phyloP scores from a whole-genome alignment of 2,888 invertebrate genomes.

The Polyommatus icarus region DNA sequence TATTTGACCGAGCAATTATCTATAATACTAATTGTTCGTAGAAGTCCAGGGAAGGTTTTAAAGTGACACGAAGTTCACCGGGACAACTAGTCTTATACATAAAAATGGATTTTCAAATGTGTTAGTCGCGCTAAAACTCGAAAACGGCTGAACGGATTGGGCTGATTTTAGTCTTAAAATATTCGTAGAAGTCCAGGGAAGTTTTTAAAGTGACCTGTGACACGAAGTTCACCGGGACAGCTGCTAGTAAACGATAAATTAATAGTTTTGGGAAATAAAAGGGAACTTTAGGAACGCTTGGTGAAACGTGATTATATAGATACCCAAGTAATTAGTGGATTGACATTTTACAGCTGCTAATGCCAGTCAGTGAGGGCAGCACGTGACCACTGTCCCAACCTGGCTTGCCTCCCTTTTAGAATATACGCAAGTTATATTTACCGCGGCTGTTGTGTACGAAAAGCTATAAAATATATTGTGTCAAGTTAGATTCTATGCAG shows the following conservation, averaged over 20 bases:
- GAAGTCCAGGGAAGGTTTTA: too few species aligned
- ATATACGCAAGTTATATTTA: slow-evolving; percentile 58
- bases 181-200: too few species aligned
- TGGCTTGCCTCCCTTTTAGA: slow-evolving; percentile 46
- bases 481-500: neutral
- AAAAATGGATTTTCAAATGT: too few species aligned
- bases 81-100: too few species aligned
- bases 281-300: neutral
- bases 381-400: slow-evolving; percentile 54
- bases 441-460: slow-evolving; percentile 43
- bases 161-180: too few species aligned
- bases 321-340: slow-evolving; percentile 44
- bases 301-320: slow-evolving; percentile 36
- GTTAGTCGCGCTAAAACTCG: too few species aligned
- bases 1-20: neutral
- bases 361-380: slow-evolving; percentile 55
- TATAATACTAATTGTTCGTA: too few species aligned
- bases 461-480: slow-evolving; percentile 40
- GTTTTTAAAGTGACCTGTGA: too few species aligned
- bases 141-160: too few species aligned
- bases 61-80: too few species aligned
- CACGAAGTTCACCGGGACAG: too few species aligned
- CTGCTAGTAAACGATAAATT: neutral
- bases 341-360: slow-evolving; percentile 53
- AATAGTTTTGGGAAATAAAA: neutral